These are phyloP conservation scores for Nectonema munidae DNA, from an alignment of 2,888 invertebrate species.

Conservation along the genomic window DNA sequence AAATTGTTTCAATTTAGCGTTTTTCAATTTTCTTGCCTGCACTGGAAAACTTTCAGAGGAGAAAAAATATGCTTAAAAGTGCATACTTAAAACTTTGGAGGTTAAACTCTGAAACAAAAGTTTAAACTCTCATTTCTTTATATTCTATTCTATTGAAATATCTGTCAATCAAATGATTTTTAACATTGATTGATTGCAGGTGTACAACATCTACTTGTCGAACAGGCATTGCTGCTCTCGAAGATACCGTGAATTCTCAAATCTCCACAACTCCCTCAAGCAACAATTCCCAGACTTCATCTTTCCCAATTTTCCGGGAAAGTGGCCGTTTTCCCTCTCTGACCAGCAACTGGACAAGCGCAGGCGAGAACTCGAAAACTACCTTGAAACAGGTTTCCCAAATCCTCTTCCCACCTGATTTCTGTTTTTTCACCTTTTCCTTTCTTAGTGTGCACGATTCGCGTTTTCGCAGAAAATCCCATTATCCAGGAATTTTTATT, in stretches of 20 bases:
- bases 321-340: constrained; percentile 87
- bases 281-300: constrained; percentile 31
- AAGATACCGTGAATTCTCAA: constrained; percentile 70
- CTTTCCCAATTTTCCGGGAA: constrained; percentile 85
- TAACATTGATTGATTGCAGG: too few relatives aligned
- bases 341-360: constrained; percentile 84
- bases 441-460: constrained; percentile 49
- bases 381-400: constrained; percentile 46
- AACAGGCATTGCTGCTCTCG: constrained; percentile 80
- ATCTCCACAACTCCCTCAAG: constrained; percentile 33
- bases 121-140: too few relatives aligned
- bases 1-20: too few relatives aligned
- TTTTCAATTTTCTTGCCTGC: too few relatives aligned
- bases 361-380: constrained; percentile 69
- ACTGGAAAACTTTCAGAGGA: too few relatives aligned
- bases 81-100: too few relatives aligned
- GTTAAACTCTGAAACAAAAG: too few relatives aligned
- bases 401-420: constrained; percentile 1
- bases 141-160: too few relatives aligned
- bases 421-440: constrained; percentile 11
- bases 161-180: too few relatives aligned
- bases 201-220: constrained; percentile 93
- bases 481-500: constrained; percentile 85
- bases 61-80: too few relatives aligned
- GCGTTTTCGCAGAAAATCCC: constrained; percentile 85